Evolutionary conservation across 2,888 invertebrate genomes (phyloP), one percentile per base, ranked within the genome.

Genomic region (Dyspetes luteomarginatus): DNA sequence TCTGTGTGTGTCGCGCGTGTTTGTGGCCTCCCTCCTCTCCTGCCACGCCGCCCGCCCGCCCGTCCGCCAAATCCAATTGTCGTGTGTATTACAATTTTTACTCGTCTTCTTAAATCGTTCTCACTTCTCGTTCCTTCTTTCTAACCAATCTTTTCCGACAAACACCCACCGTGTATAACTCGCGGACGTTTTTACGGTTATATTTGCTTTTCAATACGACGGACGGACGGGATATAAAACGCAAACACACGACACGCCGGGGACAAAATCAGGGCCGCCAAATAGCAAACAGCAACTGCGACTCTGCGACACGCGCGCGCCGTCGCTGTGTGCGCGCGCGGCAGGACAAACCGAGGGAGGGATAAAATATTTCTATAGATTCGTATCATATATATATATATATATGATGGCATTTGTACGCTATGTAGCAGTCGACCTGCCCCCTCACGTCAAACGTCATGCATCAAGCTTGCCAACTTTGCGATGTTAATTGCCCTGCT

Each of bases 21-120:
- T 45, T 48, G 7, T 15, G 60, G 9, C 19, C 19, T 48, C 62
- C 48, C 72, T 41, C 45, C 15, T 12, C 56, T 12, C 28, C 24
- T 67, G 52, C 60, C 50, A 56, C 26, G 24, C 45, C 24, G 22
- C 55, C 28, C 65, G 30, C 7, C 64, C 62, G 45, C 77, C 68
- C 78, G 78, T 55, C 58, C 68, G 74, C 45, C 69, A 69, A 71
- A 71, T 71, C 75, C 24, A 69, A 65, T 62, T 48, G 43, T 17
- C 28, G 22, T 17, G n/a, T 17, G 30, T 30, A 1, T 45, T 60
- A 7, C 43, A 56, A 24, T 45, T 45, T 26, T 56, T 56, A 52
- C 22, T 52, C 9, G 22, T 1, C n/a, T n/a, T n/a, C n/a, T n/a
- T n/a, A n/a, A n/a, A n/a, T n/a, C 5, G 24, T 4, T 19, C 9